Evolutionary conservation across 2,113 vertebrate species (phyloP).

Genomic region (Corythoichthys intestinalis): DNA sequence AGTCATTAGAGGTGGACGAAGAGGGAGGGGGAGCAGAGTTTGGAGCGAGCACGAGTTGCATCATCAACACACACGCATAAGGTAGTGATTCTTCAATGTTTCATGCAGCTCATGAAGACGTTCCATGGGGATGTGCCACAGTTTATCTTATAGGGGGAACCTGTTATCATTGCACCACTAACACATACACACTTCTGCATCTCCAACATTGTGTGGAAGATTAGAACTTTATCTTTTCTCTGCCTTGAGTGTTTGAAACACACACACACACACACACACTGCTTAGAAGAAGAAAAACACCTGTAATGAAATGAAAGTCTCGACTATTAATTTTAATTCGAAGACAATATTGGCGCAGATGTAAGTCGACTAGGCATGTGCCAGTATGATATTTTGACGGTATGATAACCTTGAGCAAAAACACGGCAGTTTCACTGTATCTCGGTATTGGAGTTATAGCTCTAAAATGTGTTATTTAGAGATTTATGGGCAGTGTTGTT

Average conservation of each 20-base stretch:
- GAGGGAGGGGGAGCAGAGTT: slow-evolving; percentile 14
- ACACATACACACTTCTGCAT: background rate
- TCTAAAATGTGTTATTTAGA: too few species aligned
- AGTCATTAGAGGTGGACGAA: slow-evolving; percentile 51
- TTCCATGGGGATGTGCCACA: slow-evolving; percentile 37
- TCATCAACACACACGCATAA: background rate
- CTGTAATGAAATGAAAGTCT: background rate
- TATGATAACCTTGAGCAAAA: too few species aligned
- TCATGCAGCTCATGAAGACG: slow-evolving; percentile 25
- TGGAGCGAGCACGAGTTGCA: background rate
- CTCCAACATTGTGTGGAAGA: slow-evolving; percentile 39
- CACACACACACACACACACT: slow-evolving; percentile 5
- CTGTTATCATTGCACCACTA: slow-evolving; percentile 45
- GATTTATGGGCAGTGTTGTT: too few species aligned
- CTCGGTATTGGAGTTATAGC: too few species aligned
- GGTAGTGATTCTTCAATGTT: slow-evolving; percentile 4
- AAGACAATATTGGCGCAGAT: too few species aligned
- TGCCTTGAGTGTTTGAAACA: slow-evolving; percentile 9
- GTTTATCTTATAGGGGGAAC: slow-evolving; percentile 44
- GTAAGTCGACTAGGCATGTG: too few species aligned
- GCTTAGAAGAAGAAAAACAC: background rate
- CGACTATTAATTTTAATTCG: too few species aligned
- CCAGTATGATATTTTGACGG: too few species aligned
- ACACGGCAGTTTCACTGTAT: too few species aligned
- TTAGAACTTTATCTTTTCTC: slow-evolving; percentile 54